A percentile compares a stretch with the other conserved stretches of the same genome.
Conservation (phyloP, 2,797 vertebrate genomes). For the Rhincodon typus region DNA sequence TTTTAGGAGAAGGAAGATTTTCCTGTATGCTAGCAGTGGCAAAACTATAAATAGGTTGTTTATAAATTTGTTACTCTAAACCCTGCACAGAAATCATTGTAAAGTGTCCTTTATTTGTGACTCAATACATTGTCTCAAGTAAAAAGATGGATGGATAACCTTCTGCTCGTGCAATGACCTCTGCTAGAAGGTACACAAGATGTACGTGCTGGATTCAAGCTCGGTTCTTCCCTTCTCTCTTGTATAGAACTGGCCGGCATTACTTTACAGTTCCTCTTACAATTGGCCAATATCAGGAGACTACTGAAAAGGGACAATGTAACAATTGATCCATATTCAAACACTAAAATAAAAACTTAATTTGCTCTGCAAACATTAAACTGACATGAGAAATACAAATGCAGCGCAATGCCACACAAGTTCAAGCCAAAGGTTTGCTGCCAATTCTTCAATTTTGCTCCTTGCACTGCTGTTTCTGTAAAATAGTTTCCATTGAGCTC, state of each 20-base stretch:
- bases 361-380: slow-evolving; percentile 3
- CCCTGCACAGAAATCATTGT: background rate
- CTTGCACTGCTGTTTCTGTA: background rate
- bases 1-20: background rate
- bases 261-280: background rate
- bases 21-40: too few relatives aligned
- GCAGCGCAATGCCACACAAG: background rate
- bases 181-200: background rate
- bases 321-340: background rate
- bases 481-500: background rate
- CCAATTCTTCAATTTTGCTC: background rate
- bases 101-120: background rate
- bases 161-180: background rate
- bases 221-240: background rate
- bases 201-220: background rate
- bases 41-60: background rate
- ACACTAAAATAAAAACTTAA: background rate
- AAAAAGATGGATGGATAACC: background rate
- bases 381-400: background rate
- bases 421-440: background rate
- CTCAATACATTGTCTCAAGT: background rate
- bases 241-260: background rate
- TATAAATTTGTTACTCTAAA: background rate
- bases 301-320: background rate
- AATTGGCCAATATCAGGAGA: background rate